These are phyloP conservation scores for Pelobates cultripes DNA, from an alignment of 2,797 vertebrate genomes.

Conservation along the genomic window DNA sequence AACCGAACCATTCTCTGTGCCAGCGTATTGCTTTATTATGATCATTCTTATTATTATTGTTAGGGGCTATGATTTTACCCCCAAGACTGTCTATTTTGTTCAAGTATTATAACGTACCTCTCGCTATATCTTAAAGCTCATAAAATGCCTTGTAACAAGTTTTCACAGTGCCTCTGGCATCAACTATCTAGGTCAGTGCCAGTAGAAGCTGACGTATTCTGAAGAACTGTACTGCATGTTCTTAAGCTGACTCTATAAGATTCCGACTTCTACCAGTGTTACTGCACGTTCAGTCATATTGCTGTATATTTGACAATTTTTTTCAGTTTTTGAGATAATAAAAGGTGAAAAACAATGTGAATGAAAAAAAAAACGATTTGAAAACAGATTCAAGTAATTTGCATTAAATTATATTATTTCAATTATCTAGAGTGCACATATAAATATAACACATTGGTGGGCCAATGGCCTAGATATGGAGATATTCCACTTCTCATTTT, in stretches of 20 bases:
- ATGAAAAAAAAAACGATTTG: too few species aligned
- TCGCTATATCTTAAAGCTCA: slow-evolving; percentile 13
- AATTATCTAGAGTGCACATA: too few species aligned
- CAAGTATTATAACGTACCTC: background rate
- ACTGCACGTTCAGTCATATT: slow-evolving; percentile 1
- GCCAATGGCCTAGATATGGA: too few species aligned
- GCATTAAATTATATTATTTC: too few species aligned
- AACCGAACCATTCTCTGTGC: too few species aligned
- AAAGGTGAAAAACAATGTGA: too few species aligned
- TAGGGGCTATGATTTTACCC: background rate
- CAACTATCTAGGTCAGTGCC: slow-evolving; percentile 34
- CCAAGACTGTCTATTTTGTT: background rate
- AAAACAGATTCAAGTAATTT: too few species aligned
- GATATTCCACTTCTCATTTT: too few species aligned
- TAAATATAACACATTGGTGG: too few species aligned
- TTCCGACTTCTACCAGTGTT: background rate
- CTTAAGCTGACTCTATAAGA: slow-evolving; percentile 7
- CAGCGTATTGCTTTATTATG: too few species aligned
- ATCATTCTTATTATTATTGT: background rate
- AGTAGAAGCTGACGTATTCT: slow-evolving; percentile 26
- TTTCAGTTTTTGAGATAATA: background rate
- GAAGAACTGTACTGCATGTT: slow-evolving; percentile 6
- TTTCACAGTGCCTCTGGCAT: slow-evolving; percentile 6
- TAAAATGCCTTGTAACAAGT: slow-evolving; percentile 36
- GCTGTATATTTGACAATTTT: background rate